Percentiles rank a stretch among this genome's conserved stretches.
These are phyloP conservation scores for Fregetta grallaria DNA, from an alignment of 2,113 vertebrate genomes.

Conservation along the genomic window DNA sequence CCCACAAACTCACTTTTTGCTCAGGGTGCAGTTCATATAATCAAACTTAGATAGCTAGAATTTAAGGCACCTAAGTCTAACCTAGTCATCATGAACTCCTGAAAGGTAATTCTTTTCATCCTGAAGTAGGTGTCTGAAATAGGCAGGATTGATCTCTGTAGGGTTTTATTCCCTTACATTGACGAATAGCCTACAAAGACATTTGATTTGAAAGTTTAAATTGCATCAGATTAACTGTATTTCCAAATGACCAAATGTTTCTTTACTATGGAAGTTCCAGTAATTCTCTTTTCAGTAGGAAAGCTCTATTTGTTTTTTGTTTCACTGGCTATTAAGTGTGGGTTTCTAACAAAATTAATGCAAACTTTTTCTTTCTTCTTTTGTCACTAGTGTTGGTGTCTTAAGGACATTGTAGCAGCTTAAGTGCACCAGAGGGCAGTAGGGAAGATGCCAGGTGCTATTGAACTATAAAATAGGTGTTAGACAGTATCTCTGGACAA, in stretches of 20 bases:
- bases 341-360: neutral
- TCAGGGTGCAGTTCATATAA: neutral
- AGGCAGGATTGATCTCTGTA: neutral
- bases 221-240: fast-evolving
- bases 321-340: neutral
- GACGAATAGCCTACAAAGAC: neutral
- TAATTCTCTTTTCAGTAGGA: neutral
- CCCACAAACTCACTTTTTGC: neutral
- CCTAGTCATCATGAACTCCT: neutral
- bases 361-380: neutral
- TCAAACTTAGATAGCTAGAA: neutral
- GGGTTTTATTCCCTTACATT: neutral
- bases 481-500: neutral
- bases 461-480: neutral
- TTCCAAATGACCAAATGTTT: neutral
- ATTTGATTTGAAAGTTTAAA: neutral
- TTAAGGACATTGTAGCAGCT: neutral
- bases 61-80: neutral
- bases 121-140: neutral
- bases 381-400: neutral
- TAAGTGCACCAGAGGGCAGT: neutral
- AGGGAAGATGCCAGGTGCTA: neutral
- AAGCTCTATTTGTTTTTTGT: neutral
- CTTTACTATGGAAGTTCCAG: neutral
- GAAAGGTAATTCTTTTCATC: neutral